These are phyloP conservation scores for Sebastes umbrosus DNA, from an alignment of 2,797 vertebrate genomes.

Conservation along the genomic window DNA sequence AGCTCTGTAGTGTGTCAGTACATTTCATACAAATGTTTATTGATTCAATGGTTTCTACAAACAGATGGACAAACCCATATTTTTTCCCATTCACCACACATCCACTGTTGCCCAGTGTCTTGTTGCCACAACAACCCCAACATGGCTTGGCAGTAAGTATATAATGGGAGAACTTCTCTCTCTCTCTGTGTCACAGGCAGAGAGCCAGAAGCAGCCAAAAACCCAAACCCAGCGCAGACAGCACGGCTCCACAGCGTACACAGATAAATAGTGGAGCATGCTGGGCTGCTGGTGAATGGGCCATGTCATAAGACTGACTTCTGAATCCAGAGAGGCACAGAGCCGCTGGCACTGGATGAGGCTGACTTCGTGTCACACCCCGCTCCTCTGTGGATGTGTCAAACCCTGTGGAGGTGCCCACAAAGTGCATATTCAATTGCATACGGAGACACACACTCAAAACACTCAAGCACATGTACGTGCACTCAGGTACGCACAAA, in stretches of 20 bases:
- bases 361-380: constrained; percentile 34
- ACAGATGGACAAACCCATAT: constrained; percentile 16
- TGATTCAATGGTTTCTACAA: constrained; percentile 8
- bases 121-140: constrained; percentile 72
- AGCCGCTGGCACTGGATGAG: constrained; percentile 48
- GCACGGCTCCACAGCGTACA: constrained; percentile 44
- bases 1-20: not conserved
- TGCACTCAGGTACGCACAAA: constrained; percentile 27
- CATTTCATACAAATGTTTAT: not conserved
- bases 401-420: constrained; percentile 34
- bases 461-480: constrained; percentile 12
- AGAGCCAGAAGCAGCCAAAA: constrained; percentile 47
- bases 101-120: constrained; percentile 21
- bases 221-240: constrained; percentile 48
- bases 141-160: constrained; percentile 41
- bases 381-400: constrained; percentile 37
- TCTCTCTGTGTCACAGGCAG: constrained; percentile 35
- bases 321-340: constrained; percentile 44
- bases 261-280: constrained; percentile 60
- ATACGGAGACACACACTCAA: constrained; percentile 25
- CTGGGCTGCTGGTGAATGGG: constrained; percentile 65
- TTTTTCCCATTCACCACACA: constrained; percentile 42
- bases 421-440: constrained; percentile 55
- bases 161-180: constrained; percentile 4
- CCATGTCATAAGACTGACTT: constrained; percentile 55